Percentiles rank a stretch among this genome's conserved stretches.
phyloP scores from a whole-genome alignment of 2,113 vertebrate genomes.

The Dasyurus viverrinus region DNA sequence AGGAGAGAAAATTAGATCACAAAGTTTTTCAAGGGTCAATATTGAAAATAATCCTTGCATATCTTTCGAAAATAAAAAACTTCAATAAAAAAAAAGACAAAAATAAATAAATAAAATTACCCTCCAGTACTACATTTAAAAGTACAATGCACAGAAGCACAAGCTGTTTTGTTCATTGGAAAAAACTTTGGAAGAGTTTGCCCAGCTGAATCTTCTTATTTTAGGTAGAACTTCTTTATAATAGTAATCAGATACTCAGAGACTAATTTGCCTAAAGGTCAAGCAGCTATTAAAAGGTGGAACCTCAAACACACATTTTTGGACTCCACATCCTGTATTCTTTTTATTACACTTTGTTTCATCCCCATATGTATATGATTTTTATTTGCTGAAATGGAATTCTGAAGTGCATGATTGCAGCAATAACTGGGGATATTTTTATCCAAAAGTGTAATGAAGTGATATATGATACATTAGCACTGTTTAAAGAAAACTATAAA shows the following conservation, averaged over 20 bases:
- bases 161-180: not conserved
- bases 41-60: too few species aligned
- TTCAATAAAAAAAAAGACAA: too few species aligned
- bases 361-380: not conserved
- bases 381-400: not conserved
- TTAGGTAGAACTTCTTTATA: not conserved
- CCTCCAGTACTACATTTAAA: not conserved
- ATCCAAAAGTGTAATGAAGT: not conserved
- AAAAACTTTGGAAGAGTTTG: not conserved
- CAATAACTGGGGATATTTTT: not conserved
- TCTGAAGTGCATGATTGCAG: not conserved
- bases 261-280: not conserved
- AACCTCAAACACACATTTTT: not conserved
- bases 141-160: not conserved
- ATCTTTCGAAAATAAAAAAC: too few species aligned
- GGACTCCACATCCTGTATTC: not conserved
- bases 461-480: not conserved
- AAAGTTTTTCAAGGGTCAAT: too few species aligned
- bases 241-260: not conserved
- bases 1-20: too few species aligned
- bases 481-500: not conserved
- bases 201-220: not conserved
- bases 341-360: not conserved
- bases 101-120: not conserved
- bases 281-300: not conserved